Conservation (phyloP, 2,888 invertebrate genomes). For the Priocnemis perturbator region DNA sequence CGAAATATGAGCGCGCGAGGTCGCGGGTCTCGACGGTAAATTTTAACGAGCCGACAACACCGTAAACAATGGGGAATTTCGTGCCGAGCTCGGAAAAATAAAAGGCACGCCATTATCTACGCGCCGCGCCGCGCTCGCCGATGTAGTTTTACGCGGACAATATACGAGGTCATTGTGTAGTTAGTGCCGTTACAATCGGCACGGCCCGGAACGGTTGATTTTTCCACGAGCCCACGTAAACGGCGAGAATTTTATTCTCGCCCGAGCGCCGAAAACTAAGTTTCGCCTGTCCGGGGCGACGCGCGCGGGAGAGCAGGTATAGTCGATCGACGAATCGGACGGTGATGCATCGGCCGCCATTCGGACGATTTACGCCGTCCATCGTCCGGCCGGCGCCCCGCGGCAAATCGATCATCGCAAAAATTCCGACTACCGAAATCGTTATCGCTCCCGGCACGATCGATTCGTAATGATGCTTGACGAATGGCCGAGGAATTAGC, state of each 20-base stretch:
- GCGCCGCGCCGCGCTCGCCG: not conserved
- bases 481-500: not conserved
- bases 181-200: not conserved
- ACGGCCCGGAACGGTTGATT: not conserved
- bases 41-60: conserved; percentile 7
- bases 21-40: not conserved
- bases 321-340: not conserved
- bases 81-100: not conserved
- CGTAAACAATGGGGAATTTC: conserved; percentile 3
- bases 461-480: too few species aligned
- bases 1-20: conserved; percentile 1
- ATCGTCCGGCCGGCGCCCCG: not conserved
- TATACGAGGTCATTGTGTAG: conserved; percentile 5
- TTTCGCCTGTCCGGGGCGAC: too few species aligned
- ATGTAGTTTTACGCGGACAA: too few species aligned
- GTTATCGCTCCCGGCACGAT: too few species aligned
- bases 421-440: too few species aligned
- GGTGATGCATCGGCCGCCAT: not conserved
- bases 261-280: too few species aligned
- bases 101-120: conserved; percentile 1
- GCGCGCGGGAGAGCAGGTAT: too few species aligned
- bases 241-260: not conserved
- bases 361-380: conserved; percentile 2
- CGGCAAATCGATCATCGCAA: not conserved
- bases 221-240: not conserved